Base-by-base conservation (phyloP, 1,140 invertebrate genomes). In the Pristionchus pacificus region DNA sequence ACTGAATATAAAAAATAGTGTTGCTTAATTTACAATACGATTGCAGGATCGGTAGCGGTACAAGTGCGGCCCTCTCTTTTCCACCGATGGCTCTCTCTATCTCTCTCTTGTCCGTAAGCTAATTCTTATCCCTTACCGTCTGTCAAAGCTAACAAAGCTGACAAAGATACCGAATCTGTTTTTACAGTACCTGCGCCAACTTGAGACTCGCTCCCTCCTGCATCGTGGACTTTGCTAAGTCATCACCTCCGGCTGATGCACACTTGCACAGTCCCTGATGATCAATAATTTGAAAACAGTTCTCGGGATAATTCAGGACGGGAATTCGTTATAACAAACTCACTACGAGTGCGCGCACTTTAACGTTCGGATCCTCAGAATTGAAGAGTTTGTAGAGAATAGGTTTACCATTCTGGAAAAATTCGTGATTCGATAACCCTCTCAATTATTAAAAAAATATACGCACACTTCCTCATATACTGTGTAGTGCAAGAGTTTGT, bases 361-460 rank as follows among this genome's bases (percentile, higher is more conserved):
- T 89, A 68, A 99, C 93, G 14, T 89, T 88, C 84, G 97, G 93
- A 84, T 97, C 90, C 79, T 91, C 90, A 1, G 92, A 93, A 76
- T 91, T 89, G 84, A 97, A 98, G 0, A 99, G 85, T 68, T 91
- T 90, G 82, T 98, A 97, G 0, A 99, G 85, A 75, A 99, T 95
- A 70, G 93, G 91, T 15, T 94, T 89, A 63, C 96, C 97, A 83
- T 93, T 49, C 38, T 49, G 38, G 19, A 49, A 19, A n/a, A n/a
- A n/a, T n/a, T n/a, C n/a, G n/a, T n/a, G n/a, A n/a, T n/a, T n/a
- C n/a, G n/a, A n/a, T n/a, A n/a, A n/a, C n/a, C n/a, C n/a, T n/a
- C n/a, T n/a, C n/a, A n/a, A n/a, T n/a, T 19, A 57, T 57, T 19
- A 57, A 57, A 57, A 57, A 19, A 24, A 19, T 19, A 57, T 57